phyloP scores from a whole-genome alignment of 1,140 invertebrate species.

The Zaprionus taronus region DNA sequence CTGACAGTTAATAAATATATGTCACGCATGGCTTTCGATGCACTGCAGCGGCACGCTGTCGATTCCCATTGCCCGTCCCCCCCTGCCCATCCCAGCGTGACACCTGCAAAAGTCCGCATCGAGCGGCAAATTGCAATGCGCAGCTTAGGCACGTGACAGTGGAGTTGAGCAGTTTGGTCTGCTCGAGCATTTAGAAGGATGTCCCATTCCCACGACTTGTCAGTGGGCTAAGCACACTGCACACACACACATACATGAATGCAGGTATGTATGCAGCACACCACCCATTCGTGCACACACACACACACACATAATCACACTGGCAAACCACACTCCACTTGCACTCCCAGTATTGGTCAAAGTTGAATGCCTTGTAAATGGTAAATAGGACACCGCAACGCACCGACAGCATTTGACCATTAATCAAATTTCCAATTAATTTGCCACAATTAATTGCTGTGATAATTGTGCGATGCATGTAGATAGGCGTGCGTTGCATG shows the following conservation, averaged over 20 bases:
- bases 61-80: not conserved
- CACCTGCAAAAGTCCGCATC: slow-evolving; percentile 59
- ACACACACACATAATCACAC: slow-evolving; percentile 12
- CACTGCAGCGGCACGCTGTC: slow-evolving; percentile 49
- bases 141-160: slow-evolving; percentile 74
- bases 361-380: slow-evolving; percentile 69
- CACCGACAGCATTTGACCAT: slow-evolving; percentile 55
- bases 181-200: slow-evolving; percentile 22
- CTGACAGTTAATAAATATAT: slow-evolving; percentile 78
- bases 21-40: slow-evolving; percentile 66
- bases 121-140: slow-evolving; percentile 30
- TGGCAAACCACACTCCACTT: slow-evolving; percentile 38
- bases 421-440: slow-evolving; percentile 81
- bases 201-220: slow-evolving; percentile 67
- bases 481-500: slow-evolving; percentile 3
- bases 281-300: not conserved
- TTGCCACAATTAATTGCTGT: slow-evolving; percentile 76
- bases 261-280: not conserved
- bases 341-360: slow-evolving; percentile 55
- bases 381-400: slow-evolving; percentile 49
- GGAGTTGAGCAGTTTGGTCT: slow-evolving; percentile 19
- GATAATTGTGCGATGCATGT: slow-evolving; percentile 55
- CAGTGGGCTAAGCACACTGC: slow-evolving; percentile 29
- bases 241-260: slow-evolving; percentile 14
- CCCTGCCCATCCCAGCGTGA: slow-evolving; percentile 13